Base-by-base conservation (phyloP, 2,113 vertebrate genomes). In the Meriones unguiculatus region DNA sequence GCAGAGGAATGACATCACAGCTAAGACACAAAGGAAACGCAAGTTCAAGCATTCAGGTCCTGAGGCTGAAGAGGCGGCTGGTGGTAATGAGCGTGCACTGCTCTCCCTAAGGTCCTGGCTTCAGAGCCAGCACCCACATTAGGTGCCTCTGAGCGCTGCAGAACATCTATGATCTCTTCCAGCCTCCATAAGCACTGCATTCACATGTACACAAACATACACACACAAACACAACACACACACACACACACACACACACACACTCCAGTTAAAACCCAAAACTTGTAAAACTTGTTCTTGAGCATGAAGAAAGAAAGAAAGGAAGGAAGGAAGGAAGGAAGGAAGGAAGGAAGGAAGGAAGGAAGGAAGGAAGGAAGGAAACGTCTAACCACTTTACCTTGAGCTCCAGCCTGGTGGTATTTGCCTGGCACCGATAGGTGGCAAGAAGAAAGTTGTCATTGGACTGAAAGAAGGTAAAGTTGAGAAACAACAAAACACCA, bases 391-490 rank as follows among this genome's bases (percentile, higher is more conserved):
- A 41, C 38, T 69, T 98, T 99, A 99, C 99, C 99, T 99, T 99
- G 62, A 99, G 99, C 96, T 99, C 99, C 87, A 99, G 99, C 95
- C 99, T 99, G 2, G 99, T 99, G 24, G 99, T 99, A 95, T 99
- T 99, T 95, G 99, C 99, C 97, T 99, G 99, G 98, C 99, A 99
- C 96, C 99, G 99, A 94, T 99, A 99, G 18, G 99, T 99, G 41
- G 99, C 99, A 69, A 99, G 99, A 84, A 99, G 99, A 93, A 99
- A 99, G 98, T 99, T 99, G 93, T 99, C 99, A 95, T 99, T 99
- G 91, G 99, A 98, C 98, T 99, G 98, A 95, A 98, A 91, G 75
- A 96, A 95, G 14, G 92, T 65, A 96, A 89, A 98, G 75, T 97
- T 57, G 67, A 95, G 50, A 38, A 92, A 77, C 92, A 82, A 87